Conservation (phyloP, 1,140 invertebrate genomes). For the Pectinophora gossypiella region DNA sequence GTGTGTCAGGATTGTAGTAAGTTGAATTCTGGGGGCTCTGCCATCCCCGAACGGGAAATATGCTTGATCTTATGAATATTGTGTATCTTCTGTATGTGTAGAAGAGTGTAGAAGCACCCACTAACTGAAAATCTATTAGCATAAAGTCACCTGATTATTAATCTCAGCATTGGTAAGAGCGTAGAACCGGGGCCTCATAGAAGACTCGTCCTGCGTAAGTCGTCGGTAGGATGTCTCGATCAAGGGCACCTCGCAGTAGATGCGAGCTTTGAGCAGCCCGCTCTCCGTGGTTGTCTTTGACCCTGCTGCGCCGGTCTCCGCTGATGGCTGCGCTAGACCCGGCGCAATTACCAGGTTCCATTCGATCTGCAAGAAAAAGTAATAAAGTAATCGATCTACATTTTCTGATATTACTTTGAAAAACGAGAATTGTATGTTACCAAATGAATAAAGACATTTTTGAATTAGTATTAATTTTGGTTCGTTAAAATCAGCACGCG, state of each 20-base stretch:
- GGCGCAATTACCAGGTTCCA: slow-evolving; percentile 87
- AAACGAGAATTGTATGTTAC: too few species aligned
- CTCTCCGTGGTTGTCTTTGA: slow-evolving; percentile 44
- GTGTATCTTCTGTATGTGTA: too few species aligned
- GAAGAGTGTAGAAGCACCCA: too few species aligned
- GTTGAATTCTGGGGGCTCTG: too few species aligned
- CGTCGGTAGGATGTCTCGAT: slow-evolving; percentile 87
- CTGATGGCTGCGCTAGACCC: slow-evolving; percentile 46
- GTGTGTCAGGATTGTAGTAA: too few species aligned
- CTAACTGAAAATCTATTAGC: too few species aligned
- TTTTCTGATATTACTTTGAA: not conserved
- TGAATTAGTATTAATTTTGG: too few species aligned
- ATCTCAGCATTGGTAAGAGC: slow-evolving; percentile 85
- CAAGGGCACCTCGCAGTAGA: slow-evolving; percentile 86
- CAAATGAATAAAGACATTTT: too few species aligned
- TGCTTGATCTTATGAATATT: too few species aligned
- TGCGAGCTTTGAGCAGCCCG: slow-evolving; percentile 65
- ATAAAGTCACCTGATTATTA: slow-evolving; percentile 81
- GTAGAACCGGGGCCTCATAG: slow-evolving; percentile 93
- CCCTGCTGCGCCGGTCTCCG: slow-evolving; percentile 32
- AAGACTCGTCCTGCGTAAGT: slow-evolving; percentile 82
- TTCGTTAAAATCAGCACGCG: too few species aligned
- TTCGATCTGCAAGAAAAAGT: slow-evolving; percentile 82
- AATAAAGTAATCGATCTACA: slow-evolving; percentile 9
- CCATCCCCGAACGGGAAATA: too few species aligned